Conservation (phyloP, 2,113 vertebrate genomes). For the Rhipidura dahli region DNA sequence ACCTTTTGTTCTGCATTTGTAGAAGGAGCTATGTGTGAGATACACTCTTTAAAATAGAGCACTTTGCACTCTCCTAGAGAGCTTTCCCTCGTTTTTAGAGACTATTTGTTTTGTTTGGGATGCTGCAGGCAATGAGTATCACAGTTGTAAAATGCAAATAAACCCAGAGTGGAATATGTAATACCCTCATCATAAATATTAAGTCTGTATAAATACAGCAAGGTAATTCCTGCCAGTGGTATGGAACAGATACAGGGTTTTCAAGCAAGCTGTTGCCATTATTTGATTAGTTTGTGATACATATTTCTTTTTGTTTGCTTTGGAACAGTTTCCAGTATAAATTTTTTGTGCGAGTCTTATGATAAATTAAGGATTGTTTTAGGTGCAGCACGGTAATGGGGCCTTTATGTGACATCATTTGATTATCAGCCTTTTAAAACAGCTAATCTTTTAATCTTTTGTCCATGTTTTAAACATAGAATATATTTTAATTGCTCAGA, state of each 20-base stretch:
- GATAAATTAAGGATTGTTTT: not conserved
- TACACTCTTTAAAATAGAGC: constrained; percentile 70
- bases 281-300: not conserved
- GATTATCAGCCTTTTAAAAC: not conserved
- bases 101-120: not conserved
- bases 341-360: not conserved
- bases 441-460: not conserved
- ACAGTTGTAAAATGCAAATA: not conserved
- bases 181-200: not conserved
- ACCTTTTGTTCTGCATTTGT: constrained; percentile 16
- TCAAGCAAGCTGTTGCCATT: not conserved
- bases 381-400: not conserved
- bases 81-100: constrained; percentile 19
- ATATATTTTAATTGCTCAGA: not conserved
- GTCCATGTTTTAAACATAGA: not conserved
- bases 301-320: not conserved
- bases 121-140: not conserved
- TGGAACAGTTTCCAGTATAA: not conserved
- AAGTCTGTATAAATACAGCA: not conserved
- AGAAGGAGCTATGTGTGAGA: not conserved
- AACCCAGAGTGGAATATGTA: not conserved
- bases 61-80: constrained; percentile 67
- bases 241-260: not conserved
- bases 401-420: not conserved
- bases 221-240: not conserved